These are phyloP conservation scores for Esox masquinongy DNA, from an alignment of 2,797 vertebrate species.

Conservation along the genomic window DNA sequence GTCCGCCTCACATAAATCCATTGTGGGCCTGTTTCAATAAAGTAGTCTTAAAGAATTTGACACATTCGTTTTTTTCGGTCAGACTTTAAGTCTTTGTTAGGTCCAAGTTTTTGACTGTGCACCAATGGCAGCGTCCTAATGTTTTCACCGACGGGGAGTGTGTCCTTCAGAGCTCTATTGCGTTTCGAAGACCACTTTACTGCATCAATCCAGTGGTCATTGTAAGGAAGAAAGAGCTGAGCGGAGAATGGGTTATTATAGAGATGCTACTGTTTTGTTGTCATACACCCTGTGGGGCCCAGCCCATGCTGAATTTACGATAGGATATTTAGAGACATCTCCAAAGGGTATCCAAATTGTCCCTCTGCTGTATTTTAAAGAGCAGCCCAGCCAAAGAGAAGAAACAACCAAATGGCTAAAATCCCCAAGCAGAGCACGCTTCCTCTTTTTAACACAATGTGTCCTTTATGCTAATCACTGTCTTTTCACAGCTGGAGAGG, in stretches of 20 bases:
- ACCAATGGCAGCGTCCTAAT: too few relatives aligned
- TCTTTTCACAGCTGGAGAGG: conserved; percentile 19
- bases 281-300: background rate
- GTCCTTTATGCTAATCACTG: conserved; percentile 66
- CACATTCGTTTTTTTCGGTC: too few relatives aligned
- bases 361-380: conserved; percentile 1
- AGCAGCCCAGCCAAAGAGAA: conserved; percentile 22
- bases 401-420: conserved; percentile 33
- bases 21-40: too few relatives aligned
- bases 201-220: too few relatives aligned
- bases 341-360: background rate
- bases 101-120: too few relatives aligned
- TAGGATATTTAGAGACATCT: background rate
- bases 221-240: background rate
- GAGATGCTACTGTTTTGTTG: background rate
- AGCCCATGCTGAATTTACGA: background rate
- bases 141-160: too few relatives aligned
- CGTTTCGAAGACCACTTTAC: too few relatives aligned
- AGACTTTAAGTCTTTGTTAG: too few relatives aligned
- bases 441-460: conserved; percentile 48
- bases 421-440: conserved; percentile 21
- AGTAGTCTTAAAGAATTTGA: too few relatives aligned
- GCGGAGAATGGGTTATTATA: background rate
- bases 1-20: too few relatives aligned
- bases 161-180: too few relatives aligned